A percentile compares a stretch with the other conserved stretches of the same genome.
Evolutionary conservation across 2,113 vertebrate genomes (phyloP).

Genomic region (Anguilla japonica): DNA sequence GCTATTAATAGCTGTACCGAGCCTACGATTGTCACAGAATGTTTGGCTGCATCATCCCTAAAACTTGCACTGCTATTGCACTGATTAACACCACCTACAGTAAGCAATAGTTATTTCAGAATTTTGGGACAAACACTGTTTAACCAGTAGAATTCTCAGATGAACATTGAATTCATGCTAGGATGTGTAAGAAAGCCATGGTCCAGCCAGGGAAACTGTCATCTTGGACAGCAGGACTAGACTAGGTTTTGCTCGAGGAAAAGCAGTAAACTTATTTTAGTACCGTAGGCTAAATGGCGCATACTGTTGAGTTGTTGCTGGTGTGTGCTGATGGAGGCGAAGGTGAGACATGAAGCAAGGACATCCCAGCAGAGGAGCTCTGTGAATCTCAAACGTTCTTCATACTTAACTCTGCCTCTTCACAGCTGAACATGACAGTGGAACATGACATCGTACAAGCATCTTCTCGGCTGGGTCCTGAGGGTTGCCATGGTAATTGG

Average conservation of each 20-base stretch:
- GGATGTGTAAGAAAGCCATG: too few species aligned
- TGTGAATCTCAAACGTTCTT: too few species aligned
- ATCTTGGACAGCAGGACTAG: neutral
- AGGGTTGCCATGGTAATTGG: constrained; percentile 47
- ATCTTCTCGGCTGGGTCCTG: constrained; percentile 46
- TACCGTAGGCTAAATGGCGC: neutral
- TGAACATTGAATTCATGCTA: neutral
- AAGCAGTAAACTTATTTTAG: neutral
- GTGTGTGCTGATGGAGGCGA: neutral
- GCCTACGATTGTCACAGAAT: neutral
- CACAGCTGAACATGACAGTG: neutral
- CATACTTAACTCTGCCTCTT: neutral
- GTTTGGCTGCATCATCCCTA: neutral
- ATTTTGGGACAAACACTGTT: neutral
- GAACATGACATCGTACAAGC: constrained; percentile 46
- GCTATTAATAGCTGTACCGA: neutral
- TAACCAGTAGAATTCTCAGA: neutral
- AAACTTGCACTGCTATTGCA: neutral
- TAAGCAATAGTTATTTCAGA: neutral
- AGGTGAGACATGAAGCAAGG: neutral
- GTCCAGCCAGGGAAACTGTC: neutral
- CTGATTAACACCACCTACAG: neutral
- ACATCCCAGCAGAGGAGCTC: too few species aligned
- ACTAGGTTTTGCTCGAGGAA: neutral
- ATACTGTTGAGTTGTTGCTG: neutral